A percentile compares a stretch with the other conserved stretches of the same genome.
These are phyloP conservation scores for Picathartes gymnocephalus DNA, from an alignment of 2,113 vertebrate species.

Conservation along the genomic window DNA sequence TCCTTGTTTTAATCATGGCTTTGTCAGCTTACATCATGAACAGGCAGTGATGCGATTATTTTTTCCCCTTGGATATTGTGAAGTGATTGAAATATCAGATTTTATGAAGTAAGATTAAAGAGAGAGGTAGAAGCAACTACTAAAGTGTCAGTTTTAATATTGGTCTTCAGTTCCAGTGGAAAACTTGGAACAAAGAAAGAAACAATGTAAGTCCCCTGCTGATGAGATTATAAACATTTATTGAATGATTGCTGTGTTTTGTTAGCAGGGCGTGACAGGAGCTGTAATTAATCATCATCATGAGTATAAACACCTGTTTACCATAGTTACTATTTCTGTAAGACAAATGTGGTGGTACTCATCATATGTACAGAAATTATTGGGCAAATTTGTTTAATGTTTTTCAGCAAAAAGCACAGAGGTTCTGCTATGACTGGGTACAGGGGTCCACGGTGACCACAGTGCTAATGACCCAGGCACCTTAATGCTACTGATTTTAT, in stretches of 20 bases:
- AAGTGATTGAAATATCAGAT: background rate
- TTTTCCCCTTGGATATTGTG: background rate
- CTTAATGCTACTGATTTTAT: background rate
- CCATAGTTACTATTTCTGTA: background rate
- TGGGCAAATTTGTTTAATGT: background rate
- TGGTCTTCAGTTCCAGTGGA: background rate
- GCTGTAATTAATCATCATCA: background rate
- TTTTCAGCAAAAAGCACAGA: background rate
- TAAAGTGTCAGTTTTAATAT: background rate
- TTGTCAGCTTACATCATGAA: background rate
- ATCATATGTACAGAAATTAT: fast-evolving
- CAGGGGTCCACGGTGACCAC: background rate
- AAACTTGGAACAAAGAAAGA: background rate
- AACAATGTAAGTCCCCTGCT: background rate
- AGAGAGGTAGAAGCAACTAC: background rate
- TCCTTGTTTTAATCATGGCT: background rate
- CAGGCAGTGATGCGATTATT: background rate
- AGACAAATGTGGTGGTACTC: background rate
- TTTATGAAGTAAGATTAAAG: constrained; percentile 1
- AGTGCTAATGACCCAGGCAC: too few relatives aligned
- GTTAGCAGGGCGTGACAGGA: background rate
- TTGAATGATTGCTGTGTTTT: background rate
- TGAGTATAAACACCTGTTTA: background rate
- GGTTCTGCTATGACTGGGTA: background rate
- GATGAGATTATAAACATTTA: background rate